Evolutionary conservation across 2,797 vertebrate genomes (phyloP).

Genomic region (Micromesistius poutassou): DNA sequence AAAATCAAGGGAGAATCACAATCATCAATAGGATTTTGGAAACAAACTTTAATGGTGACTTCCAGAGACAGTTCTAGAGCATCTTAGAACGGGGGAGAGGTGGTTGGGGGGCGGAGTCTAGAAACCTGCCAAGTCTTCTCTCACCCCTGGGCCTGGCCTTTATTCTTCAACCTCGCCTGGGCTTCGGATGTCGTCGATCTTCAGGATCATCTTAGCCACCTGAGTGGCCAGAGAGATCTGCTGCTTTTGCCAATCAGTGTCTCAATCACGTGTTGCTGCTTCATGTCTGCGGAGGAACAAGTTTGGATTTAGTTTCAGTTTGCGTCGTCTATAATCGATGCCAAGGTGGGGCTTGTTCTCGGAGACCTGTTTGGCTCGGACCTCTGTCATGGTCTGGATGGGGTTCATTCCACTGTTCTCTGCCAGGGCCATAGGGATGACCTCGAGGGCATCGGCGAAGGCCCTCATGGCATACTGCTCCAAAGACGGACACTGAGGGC

Average conservation of each 20-base stretch:
- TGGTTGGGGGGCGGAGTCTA: slow-evolving; percentile 7
- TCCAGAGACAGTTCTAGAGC: slow-evolving; percentile 45
- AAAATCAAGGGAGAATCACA: neutral
- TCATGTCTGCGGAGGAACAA: slow-evolving; percentile 84
- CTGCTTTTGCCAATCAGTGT: slow-evolving; percentile 97
- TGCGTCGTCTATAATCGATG: slow-evolving; percentile 70
- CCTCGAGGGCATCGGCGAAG: slow-evolving; percentile 92
- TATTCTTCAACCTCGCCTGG: slow-evolving; percentile 91
- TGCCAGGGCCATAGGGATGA: slow-evolving; percentile 92
- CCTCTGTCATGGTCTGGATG: slow-evolving; percentile 95
- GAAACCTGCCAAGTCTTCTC: slow-evolving; percentile 18
- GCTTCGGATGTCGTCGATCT: slow-evolving; percentile 95
- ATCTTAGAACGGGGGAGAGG: slow-evolving; percentile 12
- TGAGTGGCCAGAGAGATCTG: slow-evolving; percentile 94
- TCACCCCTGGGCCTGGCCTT: slow-evolving; percentile 27
- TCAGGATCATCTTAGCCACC: slow-evolving; percentile 97
- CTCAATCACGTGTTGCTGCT: slow-evolving; percentile 95
- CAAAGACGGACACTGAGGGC: slow-evolving; percentile 86
- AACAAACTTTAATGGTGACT: slow-evolving; percentile 76
- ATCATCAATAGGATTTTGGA: slow-evolving; percentile 39
- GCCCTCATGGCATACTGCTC: slow-evolving; percentile 98
- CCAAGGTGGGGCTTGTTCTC: slow-evolving; percentile 89
- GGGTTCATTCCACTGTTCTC: slow-evolving; percentile 97
- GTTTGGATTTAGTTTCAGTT: neutral
- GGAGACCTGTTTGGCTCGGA: slow-evolving; percentile 88